A percentile compares a stretch with the other conserved stretches of the same genome.
Evolutionary conservation across 2,797 vertebrate genomes (phyloP).

Genomic region (Sternotherus odoratus): DNA sequence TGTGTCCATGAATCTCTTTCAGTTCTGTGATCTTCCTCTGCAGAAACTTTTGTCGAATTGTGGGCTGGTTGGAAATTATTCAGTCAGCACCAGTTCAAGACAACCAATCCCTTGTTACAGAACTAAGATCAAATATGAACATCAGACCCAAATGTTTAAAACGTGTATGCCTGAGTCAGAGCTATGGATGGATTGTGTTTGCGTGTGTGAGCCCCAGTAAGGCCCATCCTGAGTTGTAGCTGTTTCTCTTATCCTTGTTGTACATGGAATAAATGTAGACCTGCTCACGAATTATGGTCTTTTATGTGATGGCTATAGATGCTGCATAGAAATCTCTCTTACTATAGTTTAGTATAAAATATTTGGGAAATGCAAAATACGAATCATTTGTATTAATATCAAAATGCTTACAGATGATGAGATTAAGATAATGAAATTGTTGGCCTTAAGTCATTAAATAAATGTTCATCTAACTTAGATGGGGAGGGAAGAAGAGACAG

Average conservation of each 20-base stretch:
- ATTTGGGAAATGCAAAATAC: slow-evolving; percentile 2
- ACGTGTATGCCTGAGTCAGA: not conserved
- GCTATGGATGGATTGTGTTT: not conserved
- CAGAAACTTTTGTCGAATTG: not conserved
- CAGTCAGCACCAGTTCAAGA: not conserved
- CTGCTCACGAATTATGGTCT: not conserved
- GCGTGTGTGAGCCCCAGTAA: not conserved
- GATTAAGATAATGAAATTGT: slow-evolving; percentile 43
- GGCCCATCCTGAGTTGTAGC: not conserved
- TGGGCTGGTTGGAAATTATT: not conserved
- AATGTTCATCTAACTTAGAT: slow-evolving; percentile 8
- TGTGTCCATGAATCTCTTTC: not conserved
- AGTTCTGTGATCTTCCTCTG: not conserved
- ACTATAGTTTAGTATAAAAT: slow-evolving; percentile 3
- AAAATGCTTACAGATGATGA: slow-evolving; percentile 40
- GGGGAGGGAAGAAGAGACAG: not conserved
- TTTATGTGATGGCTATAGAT: not conserved
- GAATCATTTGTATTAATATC: slow-evolving; percentile 19
- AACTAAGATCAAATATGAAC: not conserved
- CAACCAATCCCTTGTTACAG: not conserved
- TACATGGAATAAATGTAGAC: not conserved
- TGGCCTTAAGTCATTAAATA: slow-evolving; percentile 35
- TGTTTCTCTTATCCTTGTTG: not conserved
- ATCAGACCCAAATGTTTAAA: not conserved
- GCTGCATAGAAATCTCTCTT: not conserved